Percentiles rank a stretch among this genome's conserved stretches.
Evolutionary conservation across 2,113 vertebrate genomes (phyloP).

Genomic region (Athene cunicularia): DNA sequence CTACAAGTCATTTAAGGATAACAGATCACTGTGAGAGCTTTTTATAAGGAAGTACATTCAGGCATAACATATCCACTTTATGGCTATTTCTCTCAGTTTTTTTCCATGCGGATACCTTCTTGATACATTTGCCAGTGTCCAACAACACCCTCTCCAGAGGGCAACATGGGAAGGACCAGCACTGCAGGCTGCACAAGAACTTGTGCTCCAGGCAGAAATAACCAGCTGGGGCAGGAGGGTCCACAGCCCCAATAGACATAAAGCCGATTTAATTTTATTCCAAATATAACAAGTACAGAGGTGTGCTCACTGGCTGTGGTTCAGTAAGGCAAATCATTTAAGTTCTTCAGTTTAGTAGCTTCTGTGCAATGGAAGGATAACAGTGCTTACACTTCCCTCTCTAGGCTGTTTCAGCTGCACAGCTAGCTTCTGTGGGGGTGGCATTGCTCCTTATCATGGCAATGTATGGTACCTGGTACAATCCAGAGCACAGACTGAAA

Average conservation of each 20-base stretch:
- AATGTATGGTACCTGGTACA: not conserved
- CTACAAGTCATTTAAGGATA: not conserved
- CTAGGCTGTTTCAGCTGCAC: not conserved
- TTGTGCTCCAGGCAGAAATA: not conserved
- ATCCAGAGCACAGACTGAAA: not conserved
- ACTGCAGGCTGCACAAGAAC: accelerated
- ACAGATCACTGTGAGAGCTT: not conserved
- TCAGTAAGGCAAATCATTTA: not conserved
- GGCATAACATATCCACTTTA: not conserved
- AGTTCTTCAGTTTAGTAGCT: not conserved
- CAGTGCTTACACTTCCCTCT: not conserved
- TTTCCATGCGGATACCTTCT: not conserved
- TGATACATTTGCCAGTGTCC: not conserved
- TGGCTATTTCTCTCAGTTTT: not conserved
- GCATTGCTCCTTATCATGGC: not conserved
- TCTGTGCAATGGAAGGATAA: not conserved
- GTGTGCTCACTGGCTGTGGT: not conserved
- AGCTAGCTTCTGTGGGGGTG: not conserved
- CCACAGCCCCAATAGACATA: not conserved
- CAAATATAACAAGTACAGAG: not conserved
- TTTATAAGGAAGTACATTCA: not conserved
- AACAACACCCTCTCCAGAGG: not conserved
- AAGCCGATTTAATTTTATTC: not conserved
- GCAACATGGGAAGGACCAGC: not conserved
- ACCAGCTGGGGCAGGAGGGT: accelerated